Percentiles rank a stretch among this genome's conserved stretches.
These are phyloP conservation scores for Dione juno DNA, from an alignment of 2,888 invertebrate genomes.

Conservation along the genomic window DNA sequence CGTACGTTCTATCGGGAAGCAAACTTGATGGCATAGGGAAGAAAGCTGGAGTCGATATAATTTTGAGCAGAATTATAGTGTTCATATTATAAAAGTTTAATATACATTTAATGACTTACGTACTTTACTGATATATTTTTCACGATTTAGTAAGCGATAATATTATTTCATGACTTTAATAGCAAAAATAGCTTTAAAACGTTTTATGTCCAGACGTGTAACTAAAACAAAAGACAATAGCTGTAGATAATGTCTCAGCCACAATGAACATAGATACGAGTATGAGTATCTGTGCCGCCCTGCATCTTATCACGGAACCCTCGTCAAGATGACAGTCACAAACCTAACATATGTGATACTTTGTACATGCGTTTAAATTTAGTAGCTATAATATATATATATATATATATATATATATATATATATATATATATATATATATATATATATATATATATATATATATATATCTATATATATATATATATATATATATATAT, in stretches of 20 bases:
- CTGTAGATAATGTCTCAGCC: background rate
- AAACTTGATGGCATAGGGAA: too few species aligned
- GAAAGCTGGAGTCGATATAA: background rate
- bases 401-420: background rate
- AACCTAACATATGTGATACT: background rate
- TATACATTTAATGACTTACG: too few species aligned
- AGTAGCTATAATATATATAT: too few species aligned
- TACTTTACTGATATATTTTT: too few species aligned
- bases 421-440: background rate
- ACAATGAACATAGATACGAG: background rate
- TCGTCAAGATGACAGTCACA: conserved; percentile 9
- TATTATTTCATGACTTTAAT: too few species aligned
- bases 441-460: background rate
- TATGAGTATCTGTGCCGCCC: background rate
- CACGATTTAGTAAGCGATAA: too few species aligned
- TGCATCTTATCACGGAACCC: conserved; percentile 12
- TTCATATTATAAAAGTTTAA: too few species aligned
- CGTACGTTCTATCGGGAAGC: background rate
- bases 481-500: background rate
- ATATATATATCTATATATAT: background rate
- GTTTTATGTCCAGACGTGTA: background rate
- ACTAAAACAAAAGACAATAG: background rate
- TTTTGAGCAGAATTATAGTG: background rate
- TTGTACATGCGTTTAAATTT: too few species aligned
- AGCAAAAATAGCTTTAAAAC: too few species aligned